These are phyloP conservation scores for Sepiola atlantica DNA, from an alignment of 2,888 invertebrate genomes.

Conservation along the genomic window DNA sequence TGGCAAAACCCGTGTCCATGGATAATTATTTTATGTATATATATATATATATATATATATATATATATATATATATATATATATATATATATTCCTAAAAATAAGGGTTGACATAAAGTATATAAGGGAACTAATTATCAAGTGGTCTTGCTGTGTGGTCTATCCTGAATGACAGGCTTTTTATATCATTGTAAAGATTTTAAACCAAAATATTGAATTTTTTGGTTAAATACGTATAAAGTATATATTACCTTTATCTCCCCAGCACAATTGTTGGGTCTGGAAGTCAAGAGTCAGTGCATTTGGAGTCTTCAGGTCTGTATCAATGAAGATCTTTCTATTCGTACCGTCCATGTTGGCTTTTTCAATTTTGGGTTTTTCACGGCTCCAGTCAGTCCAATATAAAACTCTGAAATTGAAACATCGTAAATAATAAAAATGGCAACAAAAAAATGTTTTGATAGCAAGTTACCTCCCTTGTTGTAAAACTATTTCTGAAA, in stretches of 20 bases:
- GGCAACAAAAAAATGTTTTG: too few species aligned
- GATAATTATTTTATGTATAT: too few species aligned
- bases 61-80: too few species aligned
- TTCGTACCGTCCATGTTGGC: slow-evolving; percentile 93
- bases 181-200: neutral
- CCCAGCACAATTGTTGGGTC: slow-evolving; percentile 92
- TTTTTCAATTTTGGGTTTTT: slow-evolving; percentile 92
- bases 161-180: too few species aligned
- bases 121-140: too few species aligned
- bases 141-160: too few species aligned
- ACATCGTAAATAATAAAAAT: neutral
- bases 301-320: slow-evolving; percentile 88
- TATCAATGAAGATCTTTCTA: slow-evolving; percentile 77
- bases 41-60: too few species aligned
- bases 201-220: neutral
- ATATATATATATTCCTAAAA: too few species aligned
- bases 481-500: too few species aligned
- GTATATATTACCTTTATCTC: slow-evolving; percentile 85
- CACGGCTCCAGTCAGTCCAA: slow-evolving; percentile 98
- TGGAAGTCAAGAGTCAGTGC: slow-evolving; percentile 90
- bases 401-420: slow-evolving; percentile 87
- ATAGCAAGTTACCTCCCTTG: too few species aligned
- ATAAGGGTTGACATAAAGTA: too few species aligned
- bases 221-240: neutral
- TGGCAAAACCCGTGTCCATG: too few species aligned